These are phyloP conservation scores for Anguilla rostrata DNA, from an alignment of 2,113 vertebrate genomes.

Conservation along the genomic window DNA sequence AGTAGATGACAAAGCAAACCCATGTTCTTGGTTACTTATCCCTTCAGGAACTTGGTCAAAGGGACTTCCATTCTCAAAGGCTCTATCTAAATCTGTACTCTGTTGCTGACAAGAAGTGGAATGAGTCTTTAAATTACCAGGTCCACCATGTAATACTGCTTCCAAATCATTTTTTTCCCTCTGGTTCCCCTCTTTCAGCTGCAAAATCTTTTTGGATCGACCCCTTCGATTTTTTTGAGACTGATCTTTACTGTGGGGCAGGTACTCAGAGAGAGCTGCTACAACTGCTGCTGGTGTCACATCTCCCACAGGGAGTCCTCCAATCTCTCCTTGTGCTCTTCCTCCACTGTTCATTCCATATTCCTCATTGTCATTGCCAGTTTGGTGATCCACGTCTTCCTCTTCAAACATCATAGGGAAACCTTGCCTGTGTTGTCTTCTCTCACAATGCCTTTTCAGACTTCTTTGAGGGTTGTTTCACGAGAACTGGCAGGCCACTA, in stretches of 20 bases:
- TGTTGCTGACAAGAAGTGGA: not conserved
- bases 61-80: conserved; percentile 9
- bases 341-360: conserved; percentile 8
- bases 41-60: conserved; percentile 8
- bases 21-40: conserved; percentile 1
- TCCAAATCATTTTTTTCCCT: not conserved
- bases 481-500: conserved; percentile 24
- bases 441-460: not conserved
- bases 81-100: not conserved
- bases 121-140: conserved; percentile 1
- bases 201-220: not conserved
- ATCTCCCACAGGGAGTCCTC: not conserved
- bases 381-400: conserved; percentile 18
- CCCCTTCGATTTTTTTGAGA: not conserved
- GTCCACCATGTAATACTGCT: not conserved
- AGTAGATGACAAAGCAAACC: not conserved
- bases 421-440: not conserved
- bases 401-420: conserved; percentile 20
- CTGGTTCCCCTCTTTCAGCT: not conserved
- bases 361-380: not conserved
- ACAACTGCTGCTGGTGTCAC: not conserved
- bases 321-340: not conserved
- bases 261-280: not conserved
- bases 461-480: not conserved
- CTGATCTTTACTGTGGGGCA: conserved; percentile 15